Evolutionary conservation across 2,797 vertebrate species (phyloP).

Genomic region (Macropodus opercularis): DNA sequence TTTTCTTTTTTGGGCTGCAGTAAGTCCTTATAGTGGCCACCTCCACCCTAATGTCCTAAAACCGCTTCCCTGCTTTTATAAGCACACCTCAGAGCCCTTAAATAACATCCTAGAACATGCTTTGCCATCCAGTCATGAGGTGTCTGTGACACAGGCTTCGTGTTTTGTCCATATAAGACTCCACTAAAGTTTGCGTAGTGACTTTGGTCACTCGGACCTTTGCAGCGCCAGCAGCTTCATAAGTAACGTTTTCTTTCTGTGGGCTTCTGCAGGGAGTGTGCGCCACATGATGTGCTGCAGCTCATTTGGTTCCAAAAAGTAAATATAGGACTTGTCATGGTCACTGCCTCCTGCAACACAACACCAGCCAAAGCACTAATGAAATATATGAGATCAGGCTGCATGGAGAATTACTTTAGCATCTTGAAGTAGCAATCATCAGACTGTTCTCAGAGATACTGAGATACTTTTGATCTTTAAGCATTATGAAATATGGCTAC

Average conservation of each 20-base stretch:
- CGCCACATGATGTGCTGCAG: not conserved
- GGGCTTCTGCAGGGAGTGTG: slow-evolving; percentile 3
- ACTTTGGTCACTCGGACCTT: slow-evolving; percentile 3
- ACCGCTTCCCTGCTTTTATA: slow-evolving; percentile 11
- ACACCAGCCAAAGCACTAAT: not conserved
- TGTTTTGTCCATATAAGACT: no score
- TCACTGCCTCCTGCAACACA: slow-evolving; percentile 1
- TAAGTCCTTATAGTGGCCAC: slow-evolving; percentile 4
- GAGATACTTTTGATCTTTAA: not conserved
- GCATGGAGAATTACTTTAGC: not conserved
- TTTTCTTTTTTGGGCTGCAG: slow-evolving; percentile 3
- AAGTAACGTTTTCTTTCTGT: not conserved
- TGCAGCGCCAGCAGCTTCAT: not conserved
- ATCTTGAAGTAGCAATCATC: no score
- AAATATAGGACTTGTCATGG: slow-evolving; percentile 8
- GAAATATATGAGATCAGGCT: not conserved
- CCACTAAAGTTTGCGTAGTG: not conserved
- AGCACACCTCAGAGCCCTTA: slow-evolving; percentile 1
- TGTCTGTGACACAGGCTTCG: no score
- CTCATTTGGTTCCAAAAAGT: slow-evolving; percentile 7
- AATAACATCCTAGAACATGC: not conserved
- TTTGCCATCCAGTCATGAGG: not conserved
- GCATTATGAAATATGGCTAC: not conserved
- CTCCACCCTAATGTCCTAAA: slow-evolving; percentile 11
- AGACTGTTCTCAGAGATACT: not conserved